phyloP scores from a whole-genome alignment of 2,888 invertebrate genomes.

The Apeira syringaria region DNA sequence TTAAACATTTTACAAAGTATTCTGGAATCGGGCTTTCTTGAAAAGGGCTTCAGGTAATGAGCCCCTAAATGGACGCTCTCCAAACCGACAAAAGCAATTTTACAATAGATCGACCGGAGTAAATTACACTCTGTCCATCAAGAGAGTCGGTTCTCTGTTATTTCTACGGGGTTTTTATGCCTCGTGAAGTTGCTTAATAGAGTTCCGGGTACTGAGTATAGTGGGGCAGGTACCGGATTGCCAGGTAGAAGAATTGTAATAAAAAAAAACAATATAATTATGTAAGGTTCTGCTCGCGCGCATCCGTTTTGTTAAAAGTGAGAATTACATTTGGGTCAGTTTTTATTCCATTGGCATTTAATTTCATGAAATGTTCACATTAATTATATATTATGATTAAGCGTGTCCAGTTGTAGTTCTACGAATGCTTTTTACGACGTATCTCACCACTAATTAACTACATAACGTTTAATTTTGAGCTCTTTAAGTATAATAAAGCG shows the following conservation, averaged over 20 bases:
- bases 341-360: slow-evolving; percentile 29
- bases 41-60: slow-evolving; percentile 24
- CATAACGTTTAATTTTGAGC: slow-evolving; percentile 40
- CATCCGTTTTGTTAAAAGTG: slow-evolving; percentile 50
- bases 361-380: slow-evolving; percentile 36
- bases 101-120: slow-evolving; percentile 44
- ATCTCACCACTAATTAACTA: slow-evolving; percentile 38
- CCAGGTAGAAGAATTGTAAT: slow-evolving; percentile 64
- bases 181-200: slow-evolving; percentile 69
- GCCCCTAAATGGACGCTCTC: slow-evolving; percentile 26
- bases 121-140: slow-evolving; percentile 63
- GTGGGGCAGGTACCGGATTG: slow-evolving; percentile 61
- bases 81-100: slow-evolving; percentile 45
- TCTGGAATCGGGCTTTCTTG: slow-evolving; percentile 19
- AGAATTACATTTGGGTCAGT: slow-evolving; percentile 39
- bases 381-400: slow-evolving; percentile 39
- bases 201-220: slow-evolving; percentile 72
- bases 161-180: slow-evolving; percentile 65
- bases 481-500: slow-evolving; percentile 30
- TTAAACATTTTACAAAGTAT: slow-evolving; percentile 17
- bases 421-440: slow-evolving; percentile 34
- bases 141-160: slow-evolving; percentile 47
- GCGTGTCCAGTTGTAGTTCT: slow-evolving; percentile 33
- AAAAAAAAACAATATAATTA: slow-evolving; percentile 49
- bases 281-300: slow-evolving; percentile 43